These are phyloP conservation scores for Sussaba pulchella DNA, from an alignment of 2,888 invertebrate species.

Conservation along the genomic window DNA sequence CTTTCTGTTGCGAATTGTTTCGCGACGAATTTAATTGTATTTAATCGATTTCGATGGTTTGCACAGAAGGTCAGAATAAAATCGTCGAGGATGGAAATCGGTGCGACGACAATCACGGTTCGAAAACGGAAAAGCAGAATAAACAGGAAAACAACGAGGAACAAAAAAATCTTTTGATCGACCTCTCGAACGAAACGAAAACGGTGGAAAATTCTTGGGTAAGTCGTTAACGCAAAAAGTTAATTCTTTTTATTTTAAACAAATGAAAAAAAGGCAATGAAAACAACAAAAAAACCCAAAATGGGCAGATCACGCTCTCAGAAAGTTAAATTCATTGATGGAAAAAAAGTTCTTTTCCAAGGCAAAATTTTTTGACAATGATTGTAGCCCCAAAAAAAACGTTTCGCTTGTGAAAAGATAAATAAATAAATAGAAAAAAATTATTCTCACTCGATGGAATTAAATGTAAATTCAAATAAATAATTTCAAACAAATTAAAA, in stretches of 20 bases:
- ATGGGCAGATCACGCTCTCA: too few relatives aligned
- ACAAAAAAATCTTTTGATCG: constrained; percentile 81
- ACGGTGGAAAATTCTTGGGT: constrained; percentile 81
- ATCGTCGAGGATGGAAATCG: constrained; percentile 14
- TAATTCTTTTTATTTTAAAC: too few relatives aligned
- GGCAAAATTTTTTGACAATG: not conserved
- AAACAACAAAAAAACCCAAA: too few relatives aligned
- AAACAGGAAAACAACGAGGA: constrained; percentile 71
- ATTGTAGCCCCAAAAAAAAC: too few relatives aligned
- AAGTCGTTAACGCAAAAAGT: constrained; percentile 57
- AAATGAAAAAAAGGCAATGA: too few relatives aligned
- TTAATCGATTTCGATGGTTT: not conserved
- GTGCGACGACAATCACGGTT: not conserved
- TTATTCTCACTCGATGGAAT: too few relatives aligned
- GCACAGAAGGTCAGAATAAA: constrained; percentile 47
- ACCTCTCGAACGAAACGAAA: constrained; percentile 79
- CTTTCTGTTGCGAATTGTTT: not conserved
- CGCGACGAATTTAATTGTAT: not conserved
- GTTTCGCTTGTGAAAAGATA: too few relatives aligned
- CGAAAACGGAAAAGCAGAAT: constrained; percentile 49
- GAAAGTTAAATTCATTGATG: not conserved
- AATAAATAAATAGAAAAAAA: too few relatives aligned
- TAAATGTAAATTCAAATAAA: too few relatives aligned
- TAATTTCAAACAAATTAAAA: too few relatives aligned
- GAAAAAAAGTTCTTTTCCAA: too few relatives aligned